phyloP scores from a whole-genome alignment of 2,113 vertebrate species.

The Brachyhypopomus occidentalis region DNA sequence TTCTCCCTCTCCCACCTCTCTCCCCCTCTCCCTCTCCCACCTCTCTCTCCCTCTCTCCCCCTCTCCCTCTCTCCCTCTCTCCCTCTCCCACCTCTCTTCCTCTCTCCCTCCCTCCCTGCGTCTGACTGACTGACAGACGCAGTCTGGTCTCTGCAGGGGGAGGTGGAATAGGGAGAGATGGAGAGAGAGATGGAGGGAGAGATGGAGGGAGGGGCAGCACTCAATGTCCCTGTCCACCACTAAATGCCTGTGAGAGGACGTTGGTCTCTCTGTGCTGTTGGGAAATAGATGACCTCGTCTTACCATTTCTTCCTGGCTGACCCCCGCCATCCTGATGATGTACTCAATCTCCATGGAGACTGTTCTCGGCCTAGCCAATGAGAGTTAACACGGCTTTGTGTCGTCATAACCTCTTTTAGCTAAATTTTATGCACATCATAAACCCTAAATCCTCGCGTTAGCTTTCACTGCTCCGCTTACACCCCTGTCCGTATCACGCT shows the following conservation, averaged over 20 bases:
- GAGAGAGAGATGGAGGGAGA: not conserved
- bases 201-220: constrained; percentile 24
- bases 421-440: too few species aligned
- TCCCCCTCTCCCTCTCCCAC: constrained; percentile 34
- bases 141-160: constrained; percentile 1
- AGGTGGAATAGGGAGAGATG: not conserved
- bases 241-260: constrained; percentile 36
- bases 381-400: too few species aligned
- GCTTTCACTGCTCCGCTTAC: too few species aligned
- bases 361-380: too few species aligned
- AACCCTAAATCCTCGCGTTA: too few species aligned
- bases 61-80: not conserved
- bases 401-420: too few species aligned
- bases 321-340: constrained; percentile 33
- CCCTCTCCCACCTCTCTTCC: constrained; percentile 1
- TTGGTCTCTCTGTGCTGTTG: not conserved
- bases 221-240: constrained; percentile 11
- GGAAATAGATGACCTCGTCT: constrained; percentile 16
- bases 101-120: constrained; percentile 34
- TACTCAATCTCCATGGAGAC: not conserved
- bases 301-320: not conserved
- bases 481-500: too few species aligned
- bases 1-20: too few species aligned
- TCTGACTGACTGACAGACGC: constrained; percentile 16
- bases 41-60: not conserved